phyloP scores from a whole-genome alignment of 1,140 invertebrate genomes.

The Liolophura sinensis region DNA sequence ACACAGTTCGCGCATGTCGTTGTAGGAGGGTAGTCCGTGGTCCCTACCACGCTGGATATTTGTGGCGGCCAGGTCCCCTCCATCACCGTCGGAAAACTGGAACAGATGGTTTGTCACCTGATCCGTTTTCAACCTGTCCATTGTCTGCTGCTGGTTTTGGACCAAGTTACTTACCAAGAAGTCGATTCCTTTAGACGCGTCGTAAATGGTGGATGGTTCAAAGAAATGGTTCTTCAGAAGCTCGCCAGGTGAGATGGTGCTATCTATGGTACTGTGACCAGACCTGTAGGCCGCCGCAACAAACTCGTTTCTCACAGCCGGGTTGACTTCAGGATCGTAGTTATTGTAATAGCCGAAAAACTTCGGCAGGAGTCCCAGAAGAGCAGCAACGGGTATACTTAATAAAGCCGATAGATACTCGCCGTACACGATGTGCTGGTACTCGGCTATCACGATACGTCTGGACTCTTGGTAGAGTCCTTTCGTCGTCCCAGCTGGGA shows the following conservation, averaged over 20 bases:
- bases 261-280: conserved; percentile 49
- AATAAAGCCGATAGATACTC: conserved; percentile 84
- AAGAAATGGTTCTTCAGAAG: no score
- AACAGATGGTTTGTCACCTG: conserved; percentile 10
- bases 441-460: conserved; percentile 76
- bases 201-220: no score
- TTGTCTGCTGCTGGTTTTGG: background rate
- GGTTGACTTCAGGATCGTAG: conserved; percentile 78
- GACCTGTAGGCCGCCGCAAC: conserved; percentile 62
- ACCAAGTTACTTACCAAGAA: no score
- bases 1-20: conserved; percentile 81
- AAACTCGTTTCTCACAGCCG: conserved; percentile 76
- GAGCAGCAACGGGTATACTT: conserved; percentile 52
- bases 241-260: no score
- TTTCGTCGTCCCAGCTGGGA: conserved; percentile 89
- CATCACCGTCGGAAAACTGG: background rate
- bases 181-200: no score
- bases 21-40: conserved; percentile 88
- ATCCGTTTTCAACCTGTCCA: conserved; percentile 6
- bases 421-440: conserved; percentile 81
- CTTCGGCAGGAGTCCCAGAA: background rate
- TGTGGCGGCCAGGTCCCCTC: conserved; percentile 83
- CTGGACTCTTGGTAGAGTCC: conserved; percentile 83
- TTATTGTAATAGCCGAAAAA: background rate
- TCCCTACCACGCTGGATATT: conserved; percentile 93